Base-by-base conservation (phyloP, 2,113 vertebrate genomes). In the Leptobrachium ailaonicum region DNA sequence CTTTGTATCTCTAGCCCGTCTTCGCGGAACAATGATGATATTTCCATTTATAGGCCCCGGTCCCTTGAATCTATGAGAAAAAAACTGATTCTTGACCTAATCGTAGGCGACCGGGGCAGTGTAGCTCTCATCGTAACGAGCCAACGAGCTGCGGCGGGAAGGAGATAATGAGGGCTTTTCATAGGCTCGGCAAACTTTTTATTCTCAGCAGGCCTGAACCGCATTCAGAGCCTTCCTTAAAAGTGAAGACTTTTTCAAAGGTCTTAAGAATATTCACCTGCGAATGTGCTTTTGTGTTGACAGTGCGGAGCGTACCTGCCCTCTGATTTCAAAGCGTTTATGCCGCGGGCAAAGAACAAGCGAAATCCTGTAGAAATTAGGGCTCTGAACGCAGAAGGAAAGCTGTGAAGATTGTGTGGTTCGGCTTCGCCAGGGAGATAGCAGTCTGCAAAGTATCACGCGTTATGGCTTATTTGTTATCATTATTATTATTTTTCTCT, bases 221-320 rank as follows among this genome's bases (percentile, higher is more conserved):
- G 45, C 77, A 64, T 63, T 50, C 45, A 8, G 43, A 10, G 20
- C 11, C 44, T 20, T 13, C 60, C 58, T 79, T 64, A 64, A 71
- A 62, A 77, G 75, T 11, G 9, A 68, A 71, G 40, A 58, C 13
- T 32, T 60, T 78, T 78, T 78, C 76, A 79, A 79, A 79, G 69
- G 77, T 72, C 69, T 73, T 58, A 53, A 54, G 69, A 71, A 63
- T 79, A 53, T 73, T 79, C 69, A 79, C 77, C 76, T 71, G 14
- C 8, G 68, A 41, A 2, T 20, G 50, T 63, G 42, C 68, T 64
- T 79, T 71, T 60, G 77, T 66, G 70, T 54, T 72, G 77, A 54
- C 47, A 56, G 60, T 67, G 44, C 42, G 41, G 41, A 67, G 45
- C 62, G 13, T 43, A 47, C 58, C 41, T 66, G 77, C 44, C 70